Percentiles rank a stretch among this genome's conserved stretches.
These are phyloP conservation scores for Ptilodon capucinus DNA, from an alignment of 2,888 invertebrate genomes.

Conservation along the genomic window DNA sequence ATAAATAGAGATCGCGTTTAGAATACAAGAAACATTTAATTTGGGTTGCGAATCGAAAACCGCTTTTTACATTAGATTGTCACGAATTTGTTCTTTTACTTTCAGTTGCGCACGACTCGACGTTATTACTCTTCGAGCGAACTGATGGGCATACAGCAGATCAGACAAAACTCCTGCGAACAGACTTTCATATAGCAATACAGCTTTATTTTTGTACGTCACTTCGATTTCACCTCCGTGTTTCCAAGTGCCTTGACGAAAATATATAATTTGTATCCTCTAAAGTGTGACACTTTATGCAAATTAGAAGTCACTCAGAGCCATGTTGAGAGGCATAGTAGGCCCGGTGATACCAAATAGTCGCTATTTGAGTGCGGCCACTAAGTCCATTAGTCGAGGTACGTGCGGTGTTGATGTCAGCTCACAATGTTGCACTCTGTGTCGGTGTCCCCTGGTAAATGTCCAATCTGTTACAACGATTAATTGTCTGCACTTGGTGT, in stretches of 20 bases:
- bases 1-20: constrained; percentile 43
- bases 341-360: too few species aligned
- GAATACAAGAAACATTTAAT: constrained; percentile 24
- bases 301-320: constrained; percentile 26
- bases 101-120: constrained; percentile 88
- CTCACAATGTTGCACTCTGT: constrained; percentile 42
- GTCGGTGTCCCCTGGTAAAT: constrained; percentile 30
- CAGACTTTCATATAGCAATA: constrained; percentile 91
- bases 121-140: constrained; percentile 92
- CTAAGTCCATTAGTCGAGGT: constrained; percentile 38
- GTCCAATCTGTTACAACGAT: constrained; percentile 25
- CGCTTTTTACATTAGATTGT: constrained; percentile 37
- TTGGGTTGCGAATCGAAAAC: constrained; percentile 28
- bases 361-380: background rate
- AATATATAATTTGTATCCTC: constrained; percentile 45
- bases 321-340: constrained; percentile 6
- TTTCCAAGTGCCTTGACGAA: constrained; percentile 69
- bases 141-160: constrained; percentile 86
- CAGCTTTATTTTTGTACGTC: constrained; percentile 33
- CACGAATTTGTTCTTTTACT: constrained; percentile 67
- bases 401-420: constrained; percentile 40
- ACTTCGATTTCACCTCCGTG: constrained; percentile 40
- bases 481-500: constrained; percentile 29
- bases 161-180: constrained; percentile 92
- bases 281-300: constrained; percentile 31